Base-by-base conservation (phyloP, 2,888 invertebrate species). In the Punctoribates punctum region DNA sequence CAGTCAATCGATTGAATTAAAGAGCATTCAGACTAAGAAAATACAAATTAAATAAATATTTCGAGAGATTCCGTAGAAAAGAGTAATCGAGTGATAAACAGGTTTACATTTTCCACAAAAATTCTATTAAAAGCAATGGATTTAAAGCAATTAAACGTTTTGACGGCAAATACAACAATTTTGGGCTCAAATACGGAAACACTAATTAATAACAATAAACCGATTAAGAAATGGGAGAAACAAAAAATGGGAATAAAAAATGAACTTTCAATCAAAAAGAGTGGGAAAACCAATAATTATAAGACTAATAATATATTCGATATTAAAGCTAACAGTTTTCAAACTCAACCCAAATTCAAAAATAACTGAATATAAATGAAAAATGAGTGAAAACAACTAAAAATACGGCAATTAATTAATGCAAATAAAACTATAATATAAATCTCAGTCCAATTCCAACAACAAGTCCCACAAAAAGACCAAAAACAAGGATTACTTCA, bases 311-410 rank as follows among this genome's bases (percentile, higher is more conserved):
- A 57, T 51, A 51, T 1, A 17, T n/a, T 57, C 20, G 57, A 23
- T 23, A 57, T 23, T 8, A 23, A 57, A 51, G 11, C n/a, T 17
- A 20, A 11, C 3, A 25, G 15, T 57, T 57, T 25, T 57, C 2
- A 13, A 57, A 25, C 20, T 57, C 57, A 57, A 57, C 57, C 57
- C 57, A 57, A 57, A 57, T 57, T 57, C 57, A 57, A 13, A 57
- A 51, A 57, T 25, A 57, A 25, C 57, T 57, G 25, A 51, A 51
- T 51, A 51, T 20, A 9, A 51, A 51, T 51, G 51, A 51, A 20
- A 51, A 51, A 17, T 5, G 51, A 51, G 11, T 51, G 42, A 42
- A 42, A 42, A 42, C 13, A 42, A 42, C 42, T 42, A 42, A 42
- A 42, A 42, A 42, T 42, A 42, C 11, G 4, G 42, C 8, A 42